phyloP scores from a whole-genome alignment of 2,113 vertebrate species.

The Thermophis baileyi region DNA sequence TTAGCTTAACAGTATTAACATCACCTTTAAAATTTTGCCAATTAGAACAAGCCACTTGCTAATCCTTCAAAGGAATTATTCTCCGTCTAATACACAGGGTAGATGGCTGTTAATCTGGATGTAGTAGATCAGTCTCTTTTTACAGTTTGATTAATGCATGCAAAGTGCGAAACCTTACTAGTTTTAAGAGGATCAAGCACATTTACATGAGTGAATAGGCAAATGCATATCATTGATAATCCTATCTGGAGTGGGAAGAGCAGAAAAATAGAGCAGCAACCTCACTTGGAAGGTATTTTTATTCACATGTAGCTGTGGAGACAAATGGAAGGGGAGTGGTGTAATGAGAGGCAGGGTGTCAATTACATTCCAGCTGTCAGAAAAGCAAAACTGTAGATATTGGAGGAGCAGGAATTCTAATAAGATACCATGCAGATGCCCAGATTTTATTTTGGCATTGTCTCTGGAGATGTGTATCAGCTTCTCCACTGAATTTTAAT shows the following conservation, averaged over 20 bases:
- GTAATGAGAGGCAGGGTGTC: slow-evolving; percentile 51
- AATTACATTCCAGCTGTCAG: slow-evolving; percentile 66
- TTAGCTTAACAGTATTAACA: not conserved
- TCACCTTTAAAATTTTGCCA: not conserved
- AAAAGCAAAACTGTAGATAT: slow-evolving; percentile 55
- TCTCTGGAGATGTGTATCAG: slow-evolving; percentile 41
- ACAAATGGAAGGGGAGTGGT: slow-evolving; percentile 2
- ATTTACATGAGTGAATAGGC: slow-evolving; percentile 24
- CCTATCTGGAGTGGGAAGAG: slow-evolving; percentile 11
- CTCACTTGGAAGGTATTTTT: slow-evolving; percentile 1
- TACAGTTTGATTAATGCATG: slow-evolving; percentile 45
- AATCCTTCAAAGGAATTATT: slow-evolving; percentile 55
- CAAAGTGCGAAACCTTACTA: slow-evolving; percentile 55
- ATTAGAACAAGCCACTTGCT: slow-evolving; percentile 50
- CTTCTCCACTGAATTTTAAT: slow-evolving; percentile 59
- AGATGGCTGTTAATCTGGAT: slow-evolving; percentile 62
- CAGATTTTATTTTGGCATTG: slow-evolving; percentile 45
- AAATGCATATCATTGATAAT: slow-evolving; percentile 13
- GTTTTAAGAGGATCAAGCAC: slow-evolving; percentile 14
- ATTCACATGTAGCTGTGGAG: slow-evolving; percentile 13
- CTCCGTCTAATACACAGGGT: slow-evolving; percentile 24
- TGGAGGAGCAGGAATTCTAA: slow-evolving; percentile 56
- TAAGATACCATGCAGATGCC: slow-evolving; percentile 47
- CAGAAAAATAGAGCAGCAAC: slow-evolving; percentile 25
- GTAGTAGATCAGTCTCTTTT: slow-evolving; percentile 41